A percentile compares a stretch with the other conserved stretches of the same genome.
Conservation (phyloP, 2,888 invertebrate genomes). For the Drosophila nr. perissopoda region DNA sequence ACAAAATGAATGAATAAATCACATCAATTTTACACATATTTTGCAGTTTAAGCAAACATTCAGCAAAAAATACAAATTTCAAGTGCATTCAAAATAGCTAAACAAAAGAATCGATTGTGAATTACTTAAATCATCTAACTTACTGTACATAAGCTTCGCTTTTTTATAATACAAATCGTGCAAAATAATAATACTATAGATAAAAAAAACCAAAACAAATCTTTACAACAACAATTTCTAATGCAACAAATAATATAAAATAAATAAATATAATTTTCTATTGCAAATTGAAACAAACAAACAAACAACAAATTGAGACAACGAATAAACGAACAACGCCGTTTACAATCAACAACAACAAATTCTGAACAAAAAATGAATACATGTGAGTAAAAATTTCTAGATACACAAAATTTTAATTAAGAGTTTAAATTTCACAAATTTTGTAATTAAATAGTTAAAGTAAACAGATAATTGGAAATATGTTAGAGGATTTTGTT, state of each 20-base stretch:
- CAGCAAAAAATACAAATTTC: slow-evolving; percentile 8
- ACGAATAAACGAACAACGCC: slow-evolving; percentile 83
- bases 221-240: slow-evolving; percentile 22
- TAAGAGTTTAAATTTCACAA: neutral
- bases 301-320: slow-evolving; percentile 65
- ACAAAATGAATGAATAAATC: neutral
- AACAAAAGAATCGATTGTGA: slow-evolving; percentile 23
- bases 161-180: slow-evolving; percentile 36
- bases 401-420: neutral
- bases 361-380: slow-evolving; percentile 43
- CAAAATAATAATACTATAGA: slow-evolving; percentile 2
- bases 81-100: slow-evolving; percentile 57
- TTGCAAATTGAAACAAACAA: slow-evolving; percentile 20
- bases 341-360: slow-evolving; percentile 56
- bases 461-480: neutral
- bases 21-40: slow-evolving; percentile 1
- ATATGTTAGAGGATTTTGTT: neutral
- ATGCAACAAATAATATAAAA: slow-evolving; percentile 29
- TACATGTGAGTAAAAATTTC: slow-evolving; percentile 63
- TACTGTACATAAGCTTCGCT: slow-evolving; percentile 40
- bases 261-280: slow-evolving; percentile 42
- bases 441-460: neutral
- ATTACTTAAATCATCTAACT: slow-evolving; percentile 31
- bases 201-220: neutral
- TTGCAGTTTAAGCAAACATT: slow-evolving; percentile 33